Percentiles rank a stretch among this genome's conserved stretches.
Evolutionary conservation across 2,888 invertebrate genomes (phyloP).

Genomic region (Plagiodera versicolora): DNA sequence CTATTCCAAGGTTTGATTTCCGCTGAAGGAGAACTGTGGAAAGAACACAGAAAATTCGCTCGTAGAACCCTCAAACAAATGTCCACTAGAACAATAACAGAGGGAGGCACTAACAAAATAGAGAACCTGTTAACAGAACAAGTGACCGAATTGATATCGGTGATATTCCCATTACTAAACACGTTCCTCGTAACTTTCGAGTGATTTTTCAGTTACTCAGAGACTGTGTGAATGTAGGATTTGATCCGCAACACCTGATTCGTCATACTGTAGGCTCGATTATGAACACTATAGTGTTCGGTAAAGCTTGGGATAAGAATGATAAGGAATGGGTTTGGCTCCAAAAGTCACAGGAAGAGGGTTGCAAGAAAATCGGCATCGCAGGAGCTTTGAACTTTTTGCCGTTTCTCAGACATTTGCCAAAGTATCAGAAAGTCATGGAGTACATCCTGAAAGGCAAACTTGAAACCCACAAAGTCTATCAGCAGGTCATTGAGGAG

Average conservation of each 20-base stretch:
- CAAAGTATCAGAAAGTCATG: constrained; percentile 66
- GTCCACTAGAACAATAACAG: constrained; percentile 68
- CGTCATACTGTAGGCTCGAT: constrained; percentile 77
- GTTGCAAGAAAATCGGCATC: constrained; percentile 79
- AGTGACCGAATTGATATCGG: constrained; percentile 64
- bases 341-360: constrained; percentile 78
- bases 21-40: constrained; percentile 80
- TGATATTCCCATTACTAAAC: constrained; percentile 40
- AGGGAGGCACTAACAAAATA: no score
- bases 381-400: constrained; percentile 84
- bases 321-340: constrained; percentile 79
- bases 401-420: constrained; percentile 63
- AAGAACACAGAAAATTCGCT: constrained; percentile 77
- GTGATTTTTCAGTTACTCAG: background rate
- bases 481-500: no score
- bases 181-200: background rate
- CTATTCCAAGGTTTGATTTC: constrained; percentile 72
- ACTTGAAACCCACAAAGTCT: constrained; percentile 70
- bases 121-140: constrained; percentile 67
- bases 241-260: constrained; percentile 61
- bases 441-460: constrained; percentile 69
- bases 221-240: no score
- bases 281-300: constrained; percentile 77
- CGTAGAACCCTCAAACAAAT: constrained; percentile 74
- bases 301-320: constrained; percentile 67